Base-by-base conservation (phyloP, 2,888 invertebrate genomes). In the Platycnemis pennipes region DNA sequence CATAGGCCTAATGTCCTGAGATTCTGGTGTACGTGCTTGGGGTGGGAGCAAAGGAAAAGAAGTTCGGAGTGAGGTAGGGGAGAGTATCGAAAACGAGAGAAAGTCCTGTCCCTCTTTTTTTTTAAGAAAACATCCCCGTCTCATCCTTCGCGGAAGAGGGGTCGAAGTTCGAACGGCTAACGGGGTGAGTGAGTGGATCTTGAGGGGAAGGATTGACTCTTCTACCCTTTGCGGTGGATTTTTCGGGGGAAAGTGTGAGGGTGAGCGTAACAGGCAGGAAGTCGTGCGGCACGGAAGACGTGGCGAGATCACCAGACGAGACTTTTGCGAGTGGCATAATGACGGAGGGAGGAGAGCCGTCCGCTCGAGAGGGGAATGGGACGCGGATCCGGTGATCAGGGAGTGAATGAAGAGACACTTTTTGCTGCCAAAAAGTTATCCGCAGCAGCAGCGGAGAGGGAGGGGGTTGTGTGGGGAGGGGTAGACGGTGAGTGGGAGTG, bases 371-470 rank as follows among this genome's bases (percentile, higher is more conserved):
- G n/a, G 87, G 45, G 26, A 87, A 46, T 45, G 46, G 46, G 46
- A 87, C 46, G 46, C n/a, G 46, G 87, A 87, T 44, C 45, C 46
- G 87, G 87, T 87, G 87, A 87, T 87, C 87, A 87, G 45, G 46
- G 45, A 45, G 22, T 45, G 87, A 77, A 77, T 77, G 77, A 77
- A 77, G 77, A 77, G 77, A 77, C 37, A 77, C 77, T 77, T 77
- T 77, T 77, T 77, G 77, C 77, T 77, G 77, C 77, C 77, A 77
- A 77, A 77, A 77, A 77, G 31, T 77, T 77, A 31, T 69, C 69
- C 37, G 31, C 13, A 13, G 31, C 77, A 11, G 77, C 31, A 4
- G 37, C 49, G 37, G 37, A 37, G 26, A 63, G 63, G 63, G 63
- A 1, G 37, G 77, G 19, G 11, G 37, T 31, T 37, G 5, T 77